Conservation (phyloP, 2,888 invertebrate genomes). For the Drosophila stalkeri region DNA sequence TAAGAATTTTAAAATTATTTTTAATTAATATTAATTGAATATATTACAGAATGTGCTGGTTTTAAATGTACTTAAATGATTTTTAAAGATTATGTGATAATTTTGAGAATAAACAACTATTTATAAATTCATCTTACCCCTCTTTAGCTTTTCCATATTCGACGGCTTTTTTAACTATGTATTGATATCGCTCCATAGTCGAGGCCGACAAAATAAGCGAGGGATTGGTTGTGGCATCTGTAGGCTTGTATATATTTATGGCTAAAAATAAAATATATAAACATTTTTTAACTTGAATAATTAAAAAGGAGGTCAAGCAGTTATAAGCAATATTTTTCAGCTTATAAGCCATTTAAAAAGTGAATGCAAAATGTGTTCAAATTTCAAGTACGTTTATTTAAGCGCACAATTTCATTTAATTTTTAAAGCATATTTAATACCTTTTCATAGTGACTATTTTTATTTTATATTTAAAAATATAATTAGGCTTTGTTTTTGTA, state of each 20-base stretch:
- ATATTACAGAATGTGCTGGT: too few species aligned
- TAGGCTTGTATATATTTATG: conserved; percentile 98
- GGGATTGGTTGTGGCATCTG: conserved; percentile 99
- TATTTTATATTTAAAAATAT: too few species aligned
- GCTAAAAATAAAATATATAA: conserved; percentile 86
- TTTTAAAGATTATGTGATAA: too few species aligned
- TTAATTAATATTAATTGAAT: too few species aligned
- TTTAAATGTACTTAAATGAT: too few species aligned
- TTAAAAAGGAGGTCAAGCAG: background rate
- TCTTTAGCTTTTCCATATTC: conserved; percentile 91
- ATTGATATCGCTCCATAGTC: conserved; percentile 96
- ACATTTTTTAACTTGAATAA: background rate
- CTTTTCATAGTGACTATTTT: too few species aligned
- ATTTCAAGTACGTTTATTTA: background rate
- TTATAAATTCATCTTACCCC: conserved; percentile 84
- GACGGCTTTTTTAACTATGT: conserved; percentile 95
- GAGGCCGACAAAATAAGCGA: conserved; percentile 98
- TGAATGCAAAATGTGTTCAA: background rate
- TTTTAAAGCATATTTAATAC: too few species aligned
- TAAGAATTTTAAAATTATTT: background rate
- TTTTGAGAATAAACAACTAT: too few species aligned
- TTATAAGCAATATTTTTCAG: background rate
- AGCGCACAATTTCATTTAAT: background rate
- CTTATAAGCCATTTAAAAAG: background rate
- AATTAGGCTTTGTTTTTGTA: too few species aligned